Evolutionary conservation across 2,797 vertebrate genomes (phyloP).

Genomic region (Distichodus sexfasciatus): DNA sequence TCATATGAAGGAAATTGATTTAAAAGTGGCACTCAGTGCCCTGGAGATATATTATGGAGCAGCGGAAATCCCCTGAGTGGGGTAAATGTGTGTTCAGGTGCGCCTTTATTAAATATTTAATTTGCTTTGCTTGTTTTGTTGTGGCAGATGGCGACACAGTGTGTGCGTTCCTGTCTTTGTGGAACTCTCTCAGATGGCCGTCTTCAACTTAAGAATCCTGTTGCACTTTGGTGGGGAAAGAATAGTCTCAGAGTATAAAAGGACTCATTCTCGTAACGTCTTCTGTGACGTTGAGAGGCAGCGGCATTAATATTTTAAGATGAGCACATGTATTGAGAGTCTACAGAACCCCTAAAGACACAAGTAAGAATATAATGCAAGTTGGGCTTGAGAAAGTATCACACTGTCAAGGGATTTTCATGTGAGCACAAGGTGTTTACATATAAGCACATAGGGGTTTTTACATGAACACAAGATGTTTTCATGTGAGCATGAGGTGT

Average conservation of each 20-base stretch:
- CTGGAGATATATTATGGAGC: slow-evolving; percentile 48
- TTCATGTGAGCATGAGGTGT: too few species aligned
- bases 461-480: too few species aligned
- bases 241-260: neutral
- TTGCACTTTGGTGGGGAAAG: neutral
- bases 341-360: too few species aligned
- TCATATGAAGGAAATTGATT: too few species aligned
- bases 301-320: too few species aligned
- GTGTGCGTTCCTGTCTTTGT: neutral
- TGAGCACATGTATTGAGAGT: too few species aligned
- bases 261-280: neutral
- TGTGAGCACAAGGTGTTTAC: too few species aligned
- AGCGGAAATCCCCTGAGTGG: slow-evolving; percentile 32
- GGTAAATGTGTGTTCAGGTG: slow-evolving; percentile 21
- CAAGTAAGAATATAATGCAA: too few species aligned
- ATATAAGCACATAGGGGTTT: too few species aligned
- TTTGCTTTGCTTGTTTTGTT: neutral
- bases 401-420: too few species aligned
- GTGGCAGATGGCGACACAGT: neutral
- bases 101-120: slow-evolving; percentile 38
- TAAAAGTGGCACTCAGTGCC: slow-evolving; percentile 43
- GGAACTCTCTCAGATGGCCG: neutral
- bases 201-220: neutral
- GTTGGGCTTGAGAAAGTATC: too few species aligned
- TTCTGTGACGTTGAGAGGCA: too few species aligned